phyloP scores from a whole-genome alignment of 2,113 vertebrate genomes.

The Solea solea region DNA sequence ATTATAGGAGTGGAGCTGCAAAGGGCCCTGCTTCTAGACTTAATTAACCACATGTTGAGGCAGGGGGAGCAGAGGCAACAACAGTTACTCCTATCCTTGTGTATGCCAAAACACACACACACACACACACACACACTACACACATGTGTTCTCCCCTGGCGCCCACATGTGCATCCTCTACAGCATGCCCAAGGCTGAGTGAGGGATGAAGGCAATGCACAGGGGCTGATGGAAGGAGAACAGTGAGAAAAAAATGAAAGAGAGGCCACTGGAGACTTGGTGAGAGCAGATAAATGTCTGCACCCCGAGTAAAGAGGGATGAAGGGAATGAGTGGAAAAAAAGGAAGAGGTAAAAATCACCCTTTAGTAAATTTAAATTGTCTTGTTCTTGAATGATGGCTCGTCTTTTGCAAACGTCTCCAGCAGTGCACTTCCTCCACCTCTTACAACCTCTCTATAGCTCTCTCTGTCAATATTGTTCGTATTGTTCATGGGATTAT shows the following conservation, averaged over 20 bases:
- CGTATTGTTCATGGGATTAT: slow-evolving; percentile 55
- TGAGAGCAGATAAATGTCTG: slow-evolving; percentile 11
- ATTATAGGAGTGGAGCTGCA: slow-evolving; percentile 48
- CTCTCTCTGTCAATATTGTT: slow-evolving; percentile 1
- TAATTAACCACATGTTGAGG: slow-evolving; percentile 70
- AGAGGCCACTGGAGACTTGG: slow-evolving; percentile 20
- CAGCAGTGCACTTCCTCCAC: slow-evolving; percentile 5
- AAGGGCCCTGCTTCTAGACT: slow-evolving; percentile 58
- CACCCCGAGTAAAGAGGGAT: slow-evolving; percentile 11
- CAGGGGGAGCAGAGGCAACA: slow-evolving; percentile 35
- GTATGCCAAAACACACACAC: slow-evolving; percentile 6
- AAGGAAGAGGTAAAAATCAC: slow-evolving; percentile 40
- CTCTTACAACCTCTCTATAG: slow-evolving; percentile 1
- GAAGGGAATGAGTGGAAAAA: slow-evolving; percentile 15
- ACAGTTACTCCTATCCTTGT: slow-evolving; percentile 6
- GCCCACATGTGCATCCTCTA: slow-evolving; percentile 8
- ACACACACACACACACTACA: slow-evolving; percentile 6
- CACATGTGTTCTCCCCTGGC: slow-evolving; percentile 14
- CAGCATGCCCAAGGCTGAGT: slow-evolving; percentile 15
- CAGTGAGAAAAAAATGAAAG: slow-evolving; percentile 20
- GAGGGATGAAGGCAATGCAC: background rate
- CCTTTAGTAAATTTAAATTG: slow-evolving; percentile 18
- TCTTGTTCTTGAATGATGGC: slow-evolving; percentile 10
- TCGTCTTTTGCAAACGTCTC: background rate
- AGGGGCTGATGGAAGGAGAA: slow-evolving; percentile 6